phyloP scores from a whole-genome alignment of 1,140 invertebrate species.

The Ylistrum balloti region DNA sequence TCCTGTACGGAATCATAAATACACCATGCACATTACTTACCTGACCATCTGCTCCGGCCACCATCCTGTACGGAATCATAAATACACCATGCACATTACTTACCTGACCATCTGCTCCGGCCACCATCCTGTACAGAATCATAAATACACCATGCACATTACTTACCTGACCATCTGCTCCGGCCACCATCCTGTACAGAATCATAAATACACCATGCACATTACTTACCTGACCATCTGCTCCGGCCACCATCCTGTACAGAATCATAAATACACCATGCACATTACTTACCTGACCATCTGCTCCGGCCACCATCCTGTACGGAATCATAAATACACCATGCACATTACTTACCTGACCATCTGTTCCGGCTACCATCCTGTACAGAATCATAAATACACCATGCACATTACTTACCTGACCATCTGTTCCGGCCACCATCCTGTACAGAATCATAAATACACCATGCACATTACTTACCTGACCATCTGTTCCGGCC shows the following conservation, averaged over 20 bases:
- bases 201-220: too few relatives aligned
- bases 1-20: too few relatives aligned
- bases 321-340: constrained; percentile 81
- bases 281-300: constrained; percentile 77
- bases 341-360: constrained; percentile 76
- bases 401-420: constrained; percentile 81
- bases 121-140: too few relatives aligned
- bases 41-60: too few relatives aligned
- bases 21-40: too few relatives aligned
- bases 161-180: too few relatives aligned
- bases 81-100: too few relatives aligned
- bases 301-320: constrained; percentile 80
- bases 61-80: too few relatives aligned
- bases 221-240: constrained; percentile 75
- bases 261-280: constrained; percentile 91
- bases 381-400: constrained; percentile 89
- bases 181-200: too few relatives aligned
- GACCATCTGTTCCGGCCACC: constrained; percentile 76
- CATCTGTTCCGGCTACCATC: constrained; percentile 81
- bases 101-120: too few relatives aligned
- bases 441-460: constrained; percentile 84
- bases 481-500: constrained; percentile 78
- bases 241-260: constrained; percentile 81
- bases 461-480: constrained; percentile 58
- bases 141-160: too few relatives aligned